Evolutionary conservation across 2,113 vertebrate genomes (phyloP), one percentile per base, ranked within the genome.

Genomic region (Ameiurus melas): DNA sequence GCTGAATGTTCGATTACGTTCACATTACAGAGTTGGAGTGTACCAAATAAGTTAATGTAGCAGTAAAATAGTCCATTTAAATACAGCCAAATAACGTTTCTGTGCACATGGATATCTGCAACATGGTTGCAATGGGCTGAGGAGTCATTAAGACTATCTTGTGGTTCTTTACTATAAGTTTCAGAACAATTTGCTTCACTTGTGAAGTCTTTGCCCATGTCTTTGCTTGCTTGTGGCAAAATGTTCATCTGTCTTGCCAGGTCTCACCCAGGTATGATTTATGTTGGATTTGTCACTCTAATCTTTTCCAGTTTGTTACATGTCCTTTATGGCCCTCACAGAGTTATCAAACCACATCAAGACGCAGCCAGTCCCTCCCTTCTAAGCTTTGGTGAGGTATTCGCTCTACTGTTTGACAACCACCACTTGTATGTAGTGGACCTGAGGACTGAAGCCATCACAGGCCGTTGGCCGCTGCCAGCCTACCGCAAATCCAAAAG

Each of bases 401-500:
- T 99, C 90, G 97, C 98, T 62, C 96, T 99, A 80, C 95, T 99
- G 62, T 99, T 99, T 91, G 98, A 99, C 94, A 98, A 97, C 96
- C 95, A 96, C 92, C 97, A 98, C 94, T 93, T 99, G 89, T 99
- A 99, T 87, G 97, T 99, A 91, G 97, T 99, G 97, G 98, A 99
- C 94, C 94, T 99, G 93, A 96, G 98, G 96, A 99, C 97, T 93
- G 98, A 99, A 93, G 95, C 92, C 36, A 95, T 98, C 90, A 96
- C 97, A 36, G 98, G 98, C 92, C 97, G 97, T 90, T 99, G 98
- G 98, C 98, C 98, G 83, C 95, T 99, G 62, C 98, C 98, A 0
- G 97, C 98, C 36, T 99, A 99, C 88, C 97, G 98, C 90, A 99
- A 99, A 87, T 99, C 98, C 66, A 99, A 99, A 93, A 95, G 98